A percentile compares a stretch with the other conserved stretches of the same genome.
Conservation (phyloP, 2,888 invertebrate genomes). For the Tanytarsus gracilentus region DNA sequence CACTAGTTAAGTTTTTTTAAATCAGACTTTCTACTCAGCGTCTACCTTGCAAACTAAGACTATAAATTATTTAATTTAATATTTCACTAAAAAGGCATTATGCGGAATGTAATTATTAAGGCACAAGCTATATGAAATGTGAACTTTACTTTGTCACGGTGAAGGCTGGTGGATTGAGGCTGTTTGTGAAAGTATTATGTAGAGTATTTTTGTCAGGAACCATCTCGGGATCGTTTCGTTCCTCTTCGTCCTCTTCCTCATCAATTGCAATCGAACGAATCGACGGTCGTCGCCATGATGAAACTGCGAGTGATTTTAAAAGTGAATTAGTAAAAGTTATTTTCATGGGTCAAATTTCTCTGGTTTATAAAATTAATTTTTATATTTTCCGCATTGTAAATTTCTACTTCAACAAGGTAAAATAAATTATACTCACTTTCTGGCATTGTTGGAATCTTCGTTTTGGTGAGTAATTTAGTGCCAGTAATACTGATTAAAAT, state of each 20-base stretch:
- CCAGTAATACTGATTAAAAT: slow-evolving; percentile 73
- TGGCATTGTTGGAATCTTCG: slow-evolving; percentile 56
- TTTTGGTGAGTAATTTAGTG: slow-evolving; percentile 66
- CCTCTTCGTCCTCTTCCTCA: slow-evolving; percentile 57
- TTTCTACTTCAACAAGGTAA: neutral
- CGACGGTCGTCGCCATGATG: slow-evolving; percentile 72
- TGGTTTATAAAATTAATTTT: neutral
- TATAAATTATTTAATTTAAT: neutral
- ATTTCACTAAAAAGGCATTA: neutral
- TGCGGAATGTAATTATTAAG: neutral
- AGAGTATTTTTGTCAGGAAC: slow-evolving; percentile 38
- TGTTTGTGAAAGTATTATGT: slow-evolving; percentile 39
- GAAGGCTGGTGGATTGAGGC: slow-evolving; percentile 30
- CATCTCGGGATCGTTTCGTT: slow-evolving; percentile 37
- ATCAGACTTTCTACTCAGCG: too few species aligned
- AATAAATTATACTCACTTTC: slow-evolving; percentile 46
- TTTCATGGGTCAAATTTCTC: too few species aligned
- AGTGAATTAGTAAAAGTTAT: neutral
- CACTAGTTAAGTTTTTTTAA: neutral
- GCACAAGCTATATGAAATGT: neutral
- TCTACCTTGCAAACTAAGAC: too few species aligned
- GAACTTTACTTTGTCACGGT: slow-evolving; percentile 32
- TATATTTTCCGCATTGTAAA: neutral
- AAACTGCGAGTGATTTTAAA: slow-evolving; percentile 24
- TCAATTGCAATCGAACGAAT: slow-evolving; percentile 79